phyloP scores from a whole-genome alignment of 2,113 vertebrate genomes.

The Miniopterus natalensis region DNA sequence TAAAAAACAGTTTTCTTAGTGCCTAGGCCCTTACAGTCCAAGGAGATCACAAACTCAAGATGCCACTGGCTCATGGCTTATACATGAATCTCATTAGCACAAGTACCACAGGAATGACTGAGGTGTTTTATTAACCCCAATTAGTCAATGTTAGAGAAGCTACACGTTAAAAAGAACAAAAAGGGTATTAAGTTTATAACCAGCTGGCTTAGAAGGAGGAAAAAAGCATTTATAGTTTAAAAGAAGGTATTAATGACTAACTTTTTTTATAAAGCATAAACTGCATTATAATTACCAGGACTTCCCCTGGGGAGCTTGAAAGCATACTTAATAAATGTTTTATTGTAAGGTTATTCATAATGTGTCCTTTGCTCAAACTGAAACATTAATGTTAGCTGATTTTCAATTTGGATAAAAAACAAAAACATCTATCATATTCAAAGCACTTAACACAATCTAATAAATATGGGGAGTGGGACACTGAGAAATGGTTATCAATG shows the following conservation, averaged over 20 bases:
- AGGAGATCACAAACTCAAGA: background rate
- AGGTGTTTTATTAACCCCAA: slow-evolving; percentile 5
- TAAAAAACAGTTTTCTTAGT: background rate
- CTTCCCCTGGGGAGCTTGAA: background rate
- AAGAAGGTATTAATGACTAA: slow-evolving; percentile 10
- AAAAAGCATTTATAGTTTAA: background rate
- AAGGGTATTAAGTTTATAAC: slow-evolving; percentile 7
- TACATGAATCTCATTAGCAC: background rate
- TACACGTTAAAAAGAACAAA: background rate
- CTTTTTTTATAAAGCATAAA: slow-evolving; percentile 47
- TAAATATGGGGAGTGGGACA: background rate
- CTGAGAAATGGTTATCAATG: background rate
- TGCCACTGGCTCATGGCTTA: background rate
- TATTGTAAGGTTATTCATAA: slow-evolving; percentile 27
- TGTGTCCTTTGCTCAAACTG: background rate
- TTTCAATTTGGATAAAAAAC: background rate
- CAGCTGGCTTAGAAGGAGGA: background rate
- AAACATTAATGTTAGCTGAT: background rate
- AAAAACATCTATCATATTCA: slow-evolving; percentile 29
- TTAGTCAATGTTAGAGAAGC: slow-evolving; percentile 10
- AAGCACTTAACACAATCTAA: background rate
- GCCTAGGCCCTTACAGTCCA: background rate
- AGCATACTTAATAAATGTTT: slow-evolving; percentile 4
- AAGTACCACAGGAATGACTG: background rate
- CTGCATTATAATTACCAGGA: slow-evolving; percentile 3